Conservation (phyloP, 2,888 invertebrate genomes). For the Cheiracanthium punctorium region DNA sequence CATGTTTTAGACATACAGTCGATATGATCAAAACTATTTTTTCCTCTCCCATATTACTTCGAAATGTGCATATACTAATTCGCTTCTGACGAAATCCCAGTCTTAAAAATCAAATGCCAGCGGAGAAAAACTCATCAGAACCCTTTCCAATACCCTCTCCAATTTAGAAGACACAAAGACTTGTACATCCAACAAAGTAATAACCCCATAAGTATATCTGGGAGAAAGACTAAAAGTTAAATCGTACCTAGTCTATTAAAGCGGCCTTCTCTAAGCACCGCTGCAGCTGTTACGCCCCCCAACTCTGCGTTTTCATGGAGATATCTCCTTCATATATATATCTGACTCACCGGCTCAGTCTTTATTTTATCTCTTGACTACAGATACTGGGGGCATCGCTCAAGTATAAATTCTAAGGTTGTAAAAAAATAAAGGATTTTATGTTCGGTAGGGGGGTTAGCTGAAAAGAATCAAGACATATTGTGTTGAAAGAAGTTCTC, state of each 20-base stretch:
- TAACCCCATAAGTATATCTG: conserved; percentile 63
- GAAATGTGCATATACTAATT: background rate
- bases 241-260: conserved; percentile 69
- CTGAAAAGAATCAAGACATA: conserved; percentile 58
- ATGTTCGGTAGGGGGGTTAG: conserved; percentile 37
- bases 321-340: conserved; percentile 50
- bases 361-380: conserved; percentile 64
- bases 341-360: conserved; percentile 37
- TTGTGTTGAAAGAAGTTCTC: too few relatives aligned
- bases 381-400: conserved; percentile 65
- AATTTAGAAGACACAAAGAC: conserved; percentile 65
- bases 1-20: too few relatives aligned
- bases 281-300: conserved; percentile 48
- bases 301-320: conserved; percentile 53
- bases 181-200: conserved; percentile 69
- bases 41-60: too few relatives aligned
- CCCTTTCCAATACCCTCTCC: background rate
- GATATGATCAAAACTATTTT: too few relatives aligned
- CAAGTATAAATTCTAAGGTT: conserved; percentile 63
- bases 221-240: conserved; percentile 63
- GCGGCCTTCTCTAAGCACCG: conserved; percentile 63
- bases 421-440: conserved; percentile 67
- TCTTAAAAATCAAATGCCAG: too few relatives aligned
- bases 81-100: too few relatives aligned
- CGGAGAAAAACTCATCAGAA: background rate